Evolutionary conservation across 2,797 vertebrate genomes (phyloP).

Genomic region (Apogon talboti): DNA sequence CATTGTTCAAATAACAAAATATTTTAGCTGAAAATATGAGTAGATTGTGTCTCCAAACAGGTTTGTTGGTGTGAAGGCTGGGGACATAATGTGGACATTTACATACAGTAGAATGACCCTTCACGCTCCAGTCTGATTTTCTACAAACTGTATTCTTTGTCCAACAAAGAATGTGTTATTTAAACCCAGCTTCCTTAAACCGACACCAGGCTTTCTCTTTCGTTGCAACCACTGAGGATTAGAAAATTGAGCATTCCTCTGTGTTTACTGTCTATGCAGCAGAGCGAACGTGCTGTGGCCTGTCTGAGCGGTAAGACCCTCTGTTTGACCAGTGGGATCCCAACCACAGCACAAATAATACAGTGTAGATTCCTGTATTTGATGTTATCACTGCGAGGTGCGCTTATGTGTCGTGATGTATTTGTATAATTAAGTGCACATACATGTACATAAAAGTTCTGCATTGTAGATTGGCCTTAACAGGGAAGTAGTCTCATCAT

Average conservation of each 20-base stretch:
- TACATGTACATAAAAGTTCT: background rate
- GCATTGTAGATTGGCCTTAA: background rate
- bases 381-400: conserved; percentile 6
- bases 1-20: too few species aligned
- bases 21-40: too few species aligned
- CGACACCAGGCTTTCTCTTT: conserved; percentile 5
- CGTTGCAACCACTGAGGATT: conserved; percentile 17
- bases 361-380: background rate
- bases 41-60: too few species aligned
- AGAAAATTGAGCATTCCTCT: background rate
- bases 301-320: background rate
- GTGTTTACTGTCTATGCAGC: conserved; percentile 19
- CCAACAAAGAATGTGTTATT: conserved; percentile 14
- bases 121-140: too few species aligned
- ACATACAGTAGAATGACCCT: too few species aligned
- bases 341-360: conserved; percentile 23
- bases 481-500: too few species aligned
- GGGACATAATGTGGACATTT: too few species aligned
- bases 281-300: conserved; percentile 33
- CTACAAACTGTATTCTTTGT: too few species aligned
- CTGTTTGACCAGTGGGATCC: conserved; percentile 23
- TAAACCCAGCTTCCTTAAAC: conserved; percentile 24
- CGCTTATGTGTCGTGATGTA: conserved; percentile 4
- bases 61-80: too few species aligned
- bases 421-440: background rate